Conservation (phyloP, 1,140 invertebrate genomes). For the Musca domestica region DNA sequence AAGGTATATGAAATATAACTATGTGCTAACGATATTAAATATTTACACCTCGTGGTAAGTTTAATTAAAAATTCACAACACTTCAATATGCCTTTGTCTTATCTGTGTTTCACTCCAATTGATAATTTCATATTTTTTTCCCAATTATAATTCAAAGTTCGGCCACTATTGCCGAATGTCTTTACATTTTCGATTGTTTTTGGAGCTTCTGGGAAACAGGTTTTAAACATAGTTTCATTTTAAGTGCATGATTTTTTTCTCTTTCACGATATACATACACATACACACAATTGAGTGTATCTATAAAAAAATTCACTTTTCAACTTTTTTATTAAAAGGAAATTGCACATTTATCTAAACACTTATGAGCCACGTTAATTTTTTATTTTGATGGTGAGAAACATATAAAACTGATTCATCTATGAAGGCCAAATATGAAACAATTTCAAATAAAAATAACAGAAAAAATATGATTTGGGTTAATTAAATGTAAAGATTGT, state of each 20-base stretch:
- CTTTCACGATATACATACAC: neutral
- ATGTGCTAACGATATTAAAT: too few species aligned
- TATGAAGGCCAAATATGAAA: neutral
- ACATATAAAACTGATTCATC: neutral
- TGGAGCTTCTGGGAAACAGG: neutral
- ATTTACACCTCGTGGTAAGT: too few species aligned
- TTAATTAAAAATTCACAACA: too few species aligned
- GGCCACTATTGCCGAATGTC: too few species aligned
- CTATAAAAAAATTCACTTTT: neutral
- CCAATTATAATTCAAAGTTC: too few species aligned
- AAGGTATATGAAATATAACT: too few species aligned
- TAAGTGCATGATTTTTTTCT: neutral
- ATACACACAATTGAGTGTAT: too few species aligned
- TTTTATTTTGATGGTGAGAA: neutral
- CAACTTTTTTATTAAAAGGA: neutral
- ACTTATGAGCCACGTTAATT: neutral
- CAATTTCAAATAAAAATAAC: neutral
- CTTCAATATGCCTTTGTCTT: too few species aligned
- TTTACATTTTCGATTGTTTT: neutral
- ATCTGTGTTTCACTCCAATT: too few species aligned
- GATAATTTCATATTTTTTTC: too few species aligned
- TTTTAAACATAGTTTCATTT: slow-evolving; percentile 4
- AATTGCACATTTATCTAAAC: neutral
- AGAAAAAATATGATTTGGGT: neutral
- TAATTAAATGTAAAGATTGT: neutral